Conservation (phyloP, 2,888 invertebrate species). For the Papilio elwesi region DNA sequence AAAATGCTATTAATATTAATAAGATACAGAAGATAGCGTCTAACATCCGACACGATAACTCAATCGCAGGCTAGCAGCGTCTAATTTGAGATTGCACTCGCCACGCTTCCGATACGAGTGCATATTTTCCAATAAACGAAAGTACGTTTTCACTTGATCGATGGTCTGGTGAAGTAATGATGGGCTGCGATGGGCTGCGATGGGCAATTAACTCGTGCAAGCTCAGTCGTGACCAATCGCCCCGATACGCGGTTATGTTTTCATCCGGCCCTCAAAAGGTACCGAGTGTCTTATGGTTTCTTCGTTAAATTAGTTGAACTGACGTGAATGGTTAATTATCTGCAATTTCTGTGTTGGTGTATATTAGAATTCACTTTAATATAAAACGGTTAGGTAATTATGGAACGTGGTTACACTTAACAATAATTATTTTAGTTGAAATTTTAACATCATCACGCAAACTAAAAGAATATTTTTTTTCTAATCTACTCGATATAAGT, state of each 20-base stretch:
- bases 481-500: too few relatives aligned
- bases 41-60: constrained; percentile 16
- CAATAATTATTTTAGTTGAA: too few relatives aligned
- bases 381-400: too few relatives aligned
- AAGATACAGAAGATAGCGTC: too few relatives aligned
- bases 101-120: constrained; percentile 38
- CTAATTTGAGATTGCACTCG: constrained; percentile 38
- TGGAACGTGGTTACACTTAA: too few relatives aligned
- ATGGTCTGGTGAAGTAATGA: constrained; percentile 43
- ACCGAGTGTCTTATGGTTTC: constrained; percentile 18
- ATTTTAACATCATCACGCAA: too few relatives aligned
- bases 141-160: constrained; percentile 67
- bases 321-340: constrained; percentile 12
- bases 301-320: constrained; percentile 16
- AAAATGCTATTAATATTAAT: too few relatives aligned
- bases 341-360: neutral
- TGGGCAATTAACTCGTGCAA: constrained; percentile 32
- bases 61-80: constrained; percentile 29
- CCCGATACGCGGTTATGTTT: constrained; percentile 17
- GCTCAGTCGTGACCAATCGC: constrained; percentile 32
- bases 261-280: constrained; percentile 28
- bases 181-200: constrained; percentile 22
- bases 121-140: constrained; percentile 49
- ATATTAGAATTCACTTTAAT: too few relatives aligned
- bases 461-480: too few relatives aligned